phyloP scores from a whole-genome alignment of 2,113 vertebrate species.

The Oryzias javanicus region DNA sequence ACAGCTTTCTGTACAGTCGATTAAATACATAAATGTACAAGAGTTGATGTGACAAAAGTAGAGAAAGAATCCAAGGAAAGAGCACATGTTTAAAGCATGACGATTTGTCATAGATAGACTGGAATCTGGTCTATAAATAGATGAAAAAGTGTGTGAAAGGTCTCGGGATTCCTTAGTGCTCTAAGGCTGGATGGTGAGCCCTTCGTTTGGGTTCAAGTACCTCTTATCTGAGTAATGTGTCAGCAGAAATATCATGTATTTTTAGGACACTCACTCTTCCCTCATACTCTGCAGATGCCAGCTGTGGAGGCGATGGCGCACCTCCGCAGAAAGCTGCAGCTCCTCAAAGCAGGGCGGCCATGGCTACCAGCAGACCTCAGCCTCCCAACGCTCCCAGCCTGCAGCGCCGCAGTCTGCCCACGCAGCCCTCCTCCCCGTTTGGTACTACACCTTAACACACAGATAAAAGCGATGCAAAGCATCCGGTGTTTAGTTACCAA shows the following conservation, averaged over 20 bases:
- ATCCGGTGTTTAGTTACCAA: neutral
- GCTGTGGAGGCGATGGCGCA: slow-evolving; percentile 81
- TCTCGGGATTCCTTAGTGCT: neutral
- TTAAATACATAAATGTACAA: no score
- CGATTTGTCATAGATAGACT: neutral
- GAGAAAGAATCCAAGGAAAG: no score
- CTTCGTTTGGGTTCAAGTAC: no score
- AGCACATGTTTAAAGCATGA: neutral
- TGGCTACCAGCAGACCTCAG: slow-evolving; percentile 48
- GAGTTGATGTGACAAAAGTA: no score
- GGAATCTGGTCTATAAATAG: neutral
- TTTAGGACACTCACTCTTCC: neutral
- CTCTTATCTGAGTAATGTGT: no score
- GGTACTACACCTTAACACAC: slow-evolving; percentile 38
- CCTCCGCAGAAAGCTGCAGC: slow-evolving; percentile 61
- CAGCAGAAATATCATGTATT: neutral
- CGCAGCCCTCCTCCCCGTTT: slow-evolving; percentile 72
- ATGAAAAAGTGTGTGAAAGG: neutral
- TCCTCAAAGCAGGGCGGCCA: slow-evolving; percentile 68
- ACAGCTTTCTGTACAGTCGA: no score
- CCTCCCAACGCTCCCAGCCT: slow-evolving; percentile 67
- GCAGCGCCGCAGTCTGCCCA: slow-evolving; percentile 82
- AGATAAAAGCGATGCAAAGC: neutral
- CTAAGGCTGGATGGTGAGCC: no score
- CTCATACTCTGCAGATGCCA: slow-evolving; percentile 72